Conservation (phyloP, 2,888 invertebrate species). For the Lamellibrachia columna region DNA sequence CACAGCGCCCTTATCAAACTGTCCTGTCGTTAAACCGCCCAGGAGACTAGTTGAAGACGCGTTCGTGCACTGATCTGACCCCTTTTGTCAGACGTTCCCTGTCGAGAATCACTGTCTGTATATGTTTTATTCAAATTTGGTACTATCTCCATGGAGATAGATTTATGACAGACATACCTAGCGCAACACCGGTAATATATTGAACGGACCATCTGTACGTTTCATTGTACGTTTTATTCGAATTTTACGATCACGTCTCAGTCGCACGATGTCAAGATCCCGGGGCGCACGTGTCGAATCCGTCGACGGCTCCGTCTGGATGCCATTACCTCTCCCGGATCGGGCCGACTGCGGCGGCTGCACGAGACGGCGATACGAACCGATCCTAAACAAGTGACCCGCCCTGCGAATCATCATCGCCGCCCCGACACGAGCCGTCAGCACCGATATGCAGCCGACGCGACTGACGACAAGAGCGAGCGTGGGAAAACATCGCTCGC, state of each 20-base stretch:
- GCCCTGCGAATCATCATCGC: not conserved
- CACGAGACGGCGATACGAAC: not conserved
- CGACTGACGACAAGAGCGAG: not conserved
- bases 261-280: too few relatives aligned
- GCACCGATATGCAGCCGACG: not conserved
- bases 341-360: not conserved
- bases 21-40: not conserved
- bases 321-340: not conserved
- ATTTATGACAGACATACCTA: too few relatives aligned
- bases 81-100: not conserved
- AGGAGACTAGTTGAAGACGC: not conserved
- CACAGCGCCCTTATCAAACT: not conserved
- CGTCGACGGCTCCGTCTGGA: not conserved
- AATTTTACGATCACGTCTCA: not conserved
- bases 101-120: not conserved
- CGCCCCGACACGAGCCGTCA: not conserved
- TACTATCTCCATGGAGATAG: not conserved
- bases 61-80: not conserved
- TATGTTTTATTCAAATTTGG: not conserved
- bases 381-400: not conserved
- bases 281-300: not conserved
- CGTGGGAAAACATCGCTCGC: slow-evolving; percentile 16
- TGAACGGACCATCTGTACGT: not conserved
- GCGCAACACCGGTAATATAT: too few relatives aligned
- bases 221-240: not conserved